Conservation (phyloP, 2,797 vertebrate genomes). For the Lepilemur septentrionalis region DNA sequence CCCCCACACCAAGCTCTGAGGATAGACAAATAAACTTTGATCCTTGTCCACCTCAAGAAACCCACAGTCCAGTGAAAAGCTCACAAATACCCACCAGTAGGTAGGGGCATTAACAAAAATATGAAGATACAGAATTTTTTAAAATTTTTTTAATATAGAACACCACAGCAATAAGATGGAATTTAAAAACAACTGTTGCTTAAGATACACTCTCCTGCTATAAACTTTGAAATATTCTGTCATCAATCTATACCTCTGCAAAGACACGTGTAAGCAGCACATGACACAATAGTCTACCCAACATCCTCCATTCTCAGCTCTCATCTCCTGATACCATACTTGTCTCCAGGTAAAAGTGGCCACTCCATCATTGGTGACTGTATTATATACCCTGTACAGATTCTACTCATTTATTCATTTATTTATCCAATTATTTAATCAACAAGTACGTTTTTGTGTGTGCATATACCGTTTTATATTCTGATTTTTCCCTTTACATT, state of each 20-base stretch:
- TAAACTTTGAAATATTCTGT: not conserved
- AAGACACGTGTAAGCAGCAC: not conserved
- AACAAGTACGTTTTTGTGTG: not conserved
- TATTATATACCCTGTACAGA: not conserved
- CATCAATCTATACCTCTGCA: not conserved
- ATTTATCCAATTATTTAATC: not conserved
- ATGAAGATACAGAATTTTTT: not conserved
- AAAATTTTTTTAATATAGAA: slow-evolving; percentile 1
- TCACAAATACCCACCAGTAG: not conserved
- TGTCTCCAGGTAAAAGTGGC: not conserved
- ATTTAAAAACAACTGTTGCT: slow-evolving; percentile 41
- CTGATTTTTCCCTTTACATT: not conserved
- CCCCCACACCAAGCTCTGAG: not conserved
- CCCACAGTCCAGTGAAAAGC: not conserved
- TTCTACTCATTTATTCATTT: not conserved
- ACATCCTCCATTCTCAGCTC: not conserved
- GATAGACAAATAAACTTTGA: not conserved
- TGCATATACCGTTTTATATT: not conserved
- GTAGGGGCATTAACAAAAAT: not conserved
- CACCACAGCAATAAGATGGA: not conserved
- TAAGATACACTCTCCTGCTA: not conserved
- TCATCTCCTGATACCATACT: not conserved
- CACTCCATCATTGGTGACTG: not conserved
- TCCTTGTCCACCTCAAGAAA: not conserved
- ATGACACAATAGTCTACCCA: not conserved